phyloP scores from a whole-genome alignment of 2,113 vertebrate species.

The Rhinoptilus africanus region DNA sequence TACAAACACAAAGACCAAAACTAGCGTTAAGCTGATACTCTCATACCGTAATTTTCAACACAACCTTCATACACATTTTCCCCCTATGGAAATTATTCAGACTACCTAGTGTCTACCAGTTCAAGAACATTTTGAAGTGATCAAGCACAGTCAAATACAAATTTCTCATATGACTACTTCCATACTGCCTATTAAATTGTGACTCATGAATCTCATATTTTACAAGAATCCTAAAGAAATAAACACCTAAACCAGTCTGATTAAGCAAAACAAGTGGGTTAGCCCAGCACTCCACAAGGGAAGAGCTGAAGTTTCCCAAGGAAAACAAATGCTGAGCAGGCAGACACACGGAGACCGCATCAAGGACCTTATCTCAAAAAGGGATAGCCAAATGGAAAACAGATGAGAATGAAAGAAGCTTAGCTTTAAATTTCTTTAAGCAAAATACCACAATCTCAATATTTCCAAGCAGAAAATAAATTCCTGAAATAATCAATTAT shows the following conservation, averaged over 20 bases:
- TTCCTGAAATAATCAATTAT: background rate
- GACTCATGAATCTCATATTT: background rate
- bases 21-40: background rate
- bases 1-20: background rate
- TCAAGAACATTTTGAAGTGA: background rate
- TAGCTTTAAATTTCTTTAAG: background rate
- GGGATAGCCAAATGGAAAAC: background rate
- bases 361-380: background rate
- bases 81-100: background rate
- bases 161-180: background rate
- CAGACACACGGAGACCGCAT: background rate
- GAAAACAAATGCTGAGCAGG: background rate
- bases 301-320: background rate
- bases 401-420: background rate
- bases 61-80: rapidly evolving
- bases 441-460: background rate
- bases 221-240: background rate
- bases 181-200: background rate
- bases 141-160: background rate
- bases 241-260: background rate
- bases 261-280: background rate
- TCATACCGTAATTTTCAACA: background rate
- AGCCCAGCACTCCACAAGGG: background rate
- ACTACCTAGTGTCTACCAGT: background rate
- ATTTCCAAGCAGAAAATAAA: background rate